Evolutionary conservation across 2,888 invertebrate species (phyloP), one percentile per base, ranked within the genome.

Genomic region (Calameuta idolon): DNA sequence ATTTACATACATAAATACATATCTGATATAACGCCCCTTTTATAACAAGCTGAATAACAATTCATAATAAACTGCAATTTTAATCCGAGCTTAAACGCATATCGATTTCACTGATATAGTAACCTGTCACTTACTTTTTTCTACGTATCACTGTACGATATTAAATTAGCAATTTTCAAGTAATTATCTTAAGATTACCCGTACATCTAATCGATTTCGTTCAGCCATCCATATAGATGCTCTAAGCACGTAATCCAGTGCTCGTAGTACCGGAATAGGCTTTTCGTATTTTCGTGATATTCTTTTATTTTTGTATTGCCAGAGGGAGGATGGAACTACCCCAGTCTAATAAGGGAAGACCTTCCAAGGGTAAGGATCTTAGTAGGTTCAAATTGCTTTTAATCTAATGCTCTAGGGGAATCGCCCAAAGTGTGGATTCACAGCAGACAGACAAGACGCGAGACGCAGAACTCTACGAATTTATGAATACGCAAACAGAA

Each of bases 391-490:
- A 55, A 23, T 55, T 55, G 55, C 23, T 55, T 23, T 55, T 55
- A 55, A 55, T 55, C 9, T 55, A 55, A 55, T 23, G 55, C 23
- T 55, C 55, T 23, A 9, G 23, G 55, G 55, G 55, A 23, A 55
- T 55, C 23, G 55, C 55, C 55, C 0, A 9, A 55, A 55, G 55
- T 55, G 55, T 55, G 55, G 9, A 55, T 55, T 55, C 55, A 23
- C 23, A 69, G 35, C 37, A 76, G 68, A 68, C 77, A 40, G 75
- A 37, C 73, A 74, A 74, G 40, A 75, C 71, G 34, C n/a, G n/a
- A 79, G 77, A 40, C 33, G 74, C 68, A 76, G 76, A 80, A 79
- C 69, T 79, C 76, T 76, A 74, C 33, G 77, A 79, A 15, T 35
- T 71, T 71, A 71, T 30, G 71, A 30, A 30, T 34, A 71, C 30